Base-by-base conservation (phyloP, 2,888 invertebrate species). In the Elmis aenea region DNA sequence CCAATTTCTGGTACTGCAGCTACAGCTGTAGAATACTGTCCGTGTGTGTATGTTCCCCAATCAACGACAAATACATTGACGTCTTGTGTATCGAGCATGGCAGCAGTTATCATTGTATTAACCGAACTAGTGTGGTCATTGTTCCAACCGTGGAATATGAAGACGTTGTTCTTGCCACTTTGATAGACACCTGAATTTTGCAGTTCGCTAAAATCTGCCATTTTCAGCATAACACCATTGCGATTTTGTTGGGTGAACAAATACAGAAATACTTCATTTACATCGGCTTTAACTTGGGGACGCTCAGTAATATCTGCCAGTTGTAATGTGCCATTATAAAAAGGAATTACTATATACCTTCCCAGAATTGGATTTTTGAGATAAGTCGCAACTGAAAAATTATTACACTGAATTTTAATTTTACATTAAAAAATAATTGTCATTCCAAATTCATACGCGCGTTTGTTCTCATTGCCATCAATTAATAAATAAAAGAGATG, bases 61-160 rank as follows among this genome's bases (percentile, higher is more conserved):
- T 43, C 46, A 2, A 46, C 38, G 3, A 43, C 29, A 20, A 46
- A 38, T 8, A 46, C 15, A 18, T 46, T 46, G 20, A 35, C 24
- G 13, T 46, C 41, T 2, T 11, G 22, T 3, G 9, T 13, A 13
- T 11, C 1, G 5, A 43, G 23, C 2, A 41, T 16, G 8, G 43
- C 40, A 3, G 16, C 6, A 18, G 13, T 35, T 2, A 46, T 2
- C 3, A 38, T 10, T 5, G 16, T 20, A 9, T 33, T 38, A 5
- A 41, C 12, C 9, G 23, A 25, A 11, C 38, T 43, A 16, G 4
- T n/a, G 6, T 38, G 30, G 15, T 38, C 11, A 15, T 38, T 41
- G 5, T 22, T 28, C 43, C 42, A 43, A 13, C 46, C 46, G 22
- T 46, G 46, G 12, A 41, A 22, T 2, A 46, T 38, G 14, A 43